Base-by-base conservation (phyloP, 2,888 invertebrate species). In the Anthrax anthrax region DNA sequence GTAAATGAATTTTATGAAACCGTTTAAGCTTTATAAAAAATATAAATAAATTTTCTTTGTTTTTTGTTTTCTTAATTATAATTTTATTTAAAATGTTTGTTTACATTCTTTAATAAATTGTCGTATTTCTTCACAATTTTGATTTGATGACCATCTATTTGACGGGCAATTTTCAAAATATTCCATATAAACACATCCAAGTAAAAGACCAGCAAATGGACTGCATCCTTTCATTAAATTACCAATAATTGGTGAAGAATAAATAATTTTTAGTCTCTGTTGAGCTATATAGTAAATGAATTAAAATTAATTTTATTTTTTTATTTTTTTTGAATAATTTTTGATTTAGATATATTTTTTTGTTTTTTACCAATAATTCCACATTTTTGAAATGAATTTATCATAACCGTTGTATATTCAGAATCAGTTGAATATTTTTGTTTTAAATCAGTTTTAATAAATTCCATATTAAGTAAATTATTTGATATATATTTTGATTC, bases 121-220 rank as follows among this genome's bases (percentile, higher is more conserved):
- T 42, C 64, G 63, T 6, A 65, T 62, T 16, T 61, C 48, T 2
- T 57, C 49, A 50, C 65, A 66, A 5, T 63, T 57, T 1, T 55
- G 47, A 51, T 50, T 64, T 1, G 56, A 52, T 1, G 57, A 63
- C 65, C 65, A 66, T 39, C 63, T 63, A 37, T 58, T 54, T 0
- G 54, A 51, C 1, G 67, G 65, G 44, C 67, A 66, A 48, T 65
- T 64, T 43, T 62, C 61, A 39, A 66, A 66, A 39, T 64, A 66
- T 40, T 66, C 64, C 60, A 63, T 66, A 37, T 64, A 65, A 0
- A 63, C 59, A 50, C 65, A 66, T 1, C 65, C 64, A 3, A 65
- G 56, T 6, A 66, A 39, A 37, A 65, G 59, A 4, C 65, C 65
- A 1, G 64, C 54, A 42, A 62, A 61, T 5, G 63, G 65, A 50